phyloP scores from a whole-genome alignment of 2,797 vertebrate genomes.

The Malacoctenus gilli region DNA sequence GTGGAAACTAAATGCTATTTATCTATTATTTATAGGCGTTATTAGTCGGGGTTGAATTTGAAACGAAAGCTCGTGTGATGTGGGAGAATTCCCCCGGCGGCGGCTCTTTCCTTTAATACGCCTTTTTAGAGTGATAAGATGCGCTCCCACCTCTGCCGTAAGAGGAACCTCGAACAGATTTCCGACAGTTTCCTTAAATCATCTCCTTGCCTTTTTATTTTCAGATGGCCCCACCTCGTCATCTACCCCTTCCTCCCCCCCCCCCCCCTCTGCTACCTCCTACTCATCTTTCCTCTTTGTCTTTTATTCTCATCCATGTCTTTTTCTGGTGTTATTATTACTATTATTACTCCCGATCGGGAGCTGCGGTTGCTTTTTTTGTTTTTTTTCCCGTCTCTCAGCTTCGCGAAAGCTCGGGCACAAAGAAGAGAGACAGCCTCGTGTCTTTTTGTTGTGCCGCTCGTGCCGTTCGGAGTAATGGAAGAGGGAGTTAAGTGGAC shows the following conservation, averaged over 20 bases:
- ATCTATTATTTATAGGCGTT: conserved; percentile 83
- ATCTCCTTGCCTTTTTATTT: conserved; percentile 58
- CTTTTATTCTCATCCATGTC: conserved; percentile 48
- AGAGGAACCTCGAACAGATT: conserved; percentile 69
- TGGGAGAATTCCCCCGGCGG: conserved; percentile 78
- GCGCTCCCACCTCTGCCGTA: conserved; percentile 63
- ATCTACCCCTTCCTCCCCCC: conserved; percentile 13
- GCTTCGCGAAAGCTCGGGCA: too few relatives aligned
- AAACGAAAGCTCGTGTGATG: conserved; percentile 70
- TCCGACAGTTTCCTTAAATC: conserved; percentile 73
- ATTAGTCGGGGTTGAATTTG: conserved; percentile 77
- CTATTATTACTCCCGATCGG: conserved; percentile 60
- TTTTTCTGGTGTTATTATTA: conserved; percentile 36
- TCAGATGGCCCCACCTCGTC: conserved; percentile 59
- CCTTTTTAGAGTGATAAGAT: conserved; percentile 76
- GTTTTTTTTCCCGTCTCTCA: too few relatives aligned
- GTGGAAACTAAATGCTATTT: conserved; percentile 84
- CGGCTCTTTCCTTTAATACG: conserved; percentile 73
- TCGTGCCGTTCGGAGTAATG: conserved; percentile 72
- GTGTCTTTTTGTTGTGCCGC: conserved; percentile 62
- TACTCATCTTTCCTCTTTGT: conserved; percentile 26
- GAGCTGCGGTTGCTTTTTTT: conserved; percentile 54
- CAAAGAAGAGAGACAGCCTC: conserved; percentile 37
- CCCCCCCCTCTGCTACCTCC: conserved; percentile 1
- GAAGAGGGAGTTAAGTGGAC: conserved; percentile 69